Evolutionary conservation across 2,113 vertebrate species (phyloP).

Genomic region (Syngnathus typhle): DNA sequence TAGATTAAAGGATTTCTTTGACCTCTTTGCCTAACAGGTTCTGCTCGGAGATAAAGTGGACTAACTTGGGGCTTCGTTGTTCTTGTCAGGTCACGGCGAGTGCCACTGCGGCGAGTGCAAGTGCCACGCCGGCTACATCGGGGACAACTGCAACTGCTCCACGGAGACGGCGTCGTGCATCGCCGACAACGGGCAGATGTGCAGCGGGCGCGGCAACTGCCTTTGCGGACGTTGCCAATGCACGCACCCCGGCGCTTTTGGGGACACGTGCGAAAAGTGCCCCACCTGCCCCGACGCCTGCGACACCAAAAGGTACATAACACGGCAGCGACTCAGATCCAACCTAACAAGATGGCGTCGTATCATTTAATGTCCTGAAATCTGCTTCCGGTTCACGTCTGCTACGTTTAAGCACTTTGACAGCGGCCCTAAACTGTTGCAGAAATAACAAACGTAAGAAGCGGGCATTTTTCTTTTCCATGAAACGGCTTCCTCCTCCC

Average conservation of each 20-base stretch:
- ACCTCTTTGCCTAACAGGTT: background rate
- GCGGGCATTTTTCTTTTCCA: constrained; percentile 1
- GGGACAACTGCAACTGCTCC: constrained; percentile 96
- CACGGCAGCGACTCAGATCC: background rate
- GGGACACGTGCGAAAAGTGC: constrained; percentile 89
- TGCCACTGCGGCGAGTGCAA: constrained; percentile 96
- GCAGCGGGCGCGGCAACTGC: constrained; percentile 83
- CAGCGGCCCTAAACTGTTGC: background rate
- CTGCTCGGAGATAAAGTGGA: background rate
- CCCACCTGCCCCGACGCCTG: constrained; percentile 93
- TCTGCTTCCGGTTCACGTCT: background rate
- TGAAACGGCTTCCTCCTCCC: background rate
- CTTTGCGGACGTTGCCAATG: constrained; percentile 87
- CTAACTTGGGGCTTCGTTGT: background rate
- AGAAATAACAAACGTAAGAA: background rate
- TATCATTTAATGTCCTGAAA: background rate
- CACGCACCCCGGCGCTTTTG: constrained; percentile 87
- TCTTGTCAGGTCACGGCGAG: constrained; percentile 82
- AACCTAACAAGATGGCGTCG: background rate
- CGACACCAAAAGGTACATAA: constrained; percentile 82
- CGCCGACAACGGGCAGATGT: constrained; percentile 82
- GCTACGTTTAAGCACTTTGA: background rate
- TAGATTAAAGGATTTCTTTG: background rate
- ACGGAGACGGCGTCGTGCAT: constrained; percentile 76
- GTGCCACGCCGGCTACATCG: constrained; percentile 83